phyloP scores from a whole-genome alignment of 2,113 vertebrate genomes.

The Pedionomus torquatus region DNA sequence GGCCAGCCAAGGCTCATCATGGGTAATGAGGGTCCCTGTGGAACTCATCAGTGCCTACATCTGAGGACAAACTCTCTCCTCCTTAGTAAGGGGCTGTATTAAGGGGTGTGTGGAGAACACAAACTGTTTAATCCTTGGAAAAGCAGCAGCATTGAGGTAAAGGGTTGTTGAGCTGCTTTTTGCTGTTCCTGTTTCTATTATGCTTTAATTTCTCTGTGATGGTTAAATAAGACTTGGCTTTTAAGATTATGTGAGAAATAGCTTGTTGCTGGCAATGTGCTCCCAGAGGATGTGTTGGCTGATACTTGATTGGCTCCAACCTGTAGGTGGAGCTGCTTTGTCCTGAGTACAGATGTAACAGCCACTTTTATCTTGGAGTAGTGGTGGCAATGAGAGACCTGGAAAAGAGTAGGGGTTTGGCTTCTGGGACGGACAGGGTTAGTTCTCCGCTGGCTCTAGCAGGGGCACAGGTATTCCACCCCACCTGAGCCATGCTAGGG shows the following conservation, averaged over 20 bases:
- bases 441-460: no score
- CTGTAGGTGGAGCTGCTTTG: background rate
- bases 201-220: background rate
- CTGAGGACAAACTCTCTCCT: fast-evolving
- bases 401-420: background rate
- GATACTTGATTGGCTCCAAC: background rate
- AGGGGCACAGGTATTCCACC: no score
- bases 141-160: background rate
- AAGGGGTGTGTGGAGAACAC: fast-evolving
- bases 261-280: background rate
- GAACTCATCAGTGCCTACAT: fast-evolving
- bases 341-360: fast-evolving
- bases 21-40: background rate
- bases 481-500: no score
- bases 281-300: background rate
- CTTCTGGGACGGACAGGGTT: no score
- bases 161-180: background rate
- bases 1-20: background rate
- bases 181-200: background rate
- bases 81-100: fast-evolving
- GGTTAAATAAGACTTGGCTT: background rate
- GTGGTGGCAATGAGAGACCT: background rate
- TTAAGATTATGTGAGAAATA: background rate
- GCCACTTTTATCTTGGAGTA: background rate
- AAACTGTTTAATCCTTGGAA: background rate